Base-by-base conservation (phyloP, 2,888 invertebrate species). In the Zaprionus obscuricornis region DNA sequence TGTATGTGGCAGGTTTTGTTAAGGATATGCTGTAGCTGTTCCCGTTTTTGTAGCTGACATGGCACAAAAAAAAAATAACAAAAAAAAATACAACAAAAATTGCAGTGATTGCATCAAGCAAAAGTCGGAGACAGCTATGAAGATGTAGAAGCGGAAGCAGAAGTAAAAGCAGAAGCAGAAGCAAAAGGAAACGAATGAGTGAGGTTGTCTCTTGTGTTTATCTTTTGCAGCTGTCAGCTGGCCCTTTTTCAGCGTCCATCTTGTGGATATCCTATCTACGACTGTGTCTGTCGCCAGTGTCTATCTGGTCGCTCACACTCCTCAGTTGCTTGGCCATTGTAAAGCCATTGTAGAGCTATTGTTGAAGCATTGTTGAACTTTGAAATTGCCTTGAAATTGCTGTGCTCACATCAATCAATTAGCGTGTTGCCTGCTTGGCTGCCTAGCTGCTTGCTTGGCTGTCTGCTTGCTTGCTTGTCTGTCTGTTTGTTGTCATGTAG, bases 341-440 rank as follows among this genome's bases (percentile, higher is more conserved):
- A n/a, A n/a, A n/a, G 18, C 50, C 42, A 49, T 64, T 29, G 29
- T 31, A 18, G 10, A 27, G 29, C 36, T 66, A 46, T 66, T 71
- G 67, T 67, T 66, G 66, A 42, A 59, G 74, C 70, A 67, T 81
- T 84, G 78, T 84, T 81, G 66, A 81, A 81, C 78, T 79, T 81
- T 74, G 82, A 64, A 79, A 81, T 79, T 79, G 84, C 82, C 78
- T 70, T 74, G 82, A 70, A 78, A 79, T 79, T 79, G 84, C 84
- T 84, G 59, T 81, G 77, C 56, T 64, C 68, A 81, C 84, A 84
- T 79, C 78, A 81, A 79, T 84, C 78, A 79, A 79, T 79, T 84
- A 79, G 84, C 69, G 63, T 57, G n/a, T n/a, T n/a, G n/a, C n/a
- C n/a, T n/a, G n/a, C n/a, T n/a, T n/a, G n/a, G n/a, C n/a, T 42